Percentiles rank a stretch among this genome's conserved stretches.
phyloP scores from a whole-genome alignment of 2,888 invertebrate genomes.

The Apodemia mormo region DNA sequence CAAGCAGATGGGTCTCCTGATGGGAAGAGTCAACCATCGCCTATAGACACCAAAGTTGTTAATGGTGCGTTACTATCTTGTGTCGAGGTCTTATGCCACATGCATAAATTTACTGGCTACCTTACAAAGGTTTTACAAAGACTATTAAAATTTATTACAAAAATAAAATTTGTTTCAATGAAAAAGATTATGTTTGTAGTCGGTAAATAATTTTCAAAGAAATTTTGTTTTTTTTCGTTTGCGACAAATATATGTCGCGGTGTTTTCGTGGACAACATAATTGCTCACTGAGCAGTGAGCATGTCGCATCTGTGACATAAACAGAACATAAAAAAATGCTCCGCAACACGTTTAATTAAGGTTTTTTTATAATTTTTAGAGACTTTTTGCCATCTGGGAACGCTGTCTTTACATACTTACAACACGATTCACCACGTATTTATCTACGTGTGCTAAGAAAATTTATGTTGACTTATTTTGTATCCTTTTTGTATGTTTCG shows the following conservation, averaged over 20 bases:
- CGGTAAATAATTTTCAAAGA: constrained; percentile 1
- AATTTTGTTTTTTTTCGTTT: not conserved
- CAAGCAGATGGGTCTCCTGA: too few relatives aligned
- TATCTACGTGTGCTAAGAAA: not conserved
- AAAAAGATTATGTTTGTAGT: not conserved
- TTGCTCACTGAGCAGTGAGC: not conserved
- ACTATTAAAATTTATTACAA: not conserved
- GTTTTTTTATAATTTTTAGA: too few relatives aligned
- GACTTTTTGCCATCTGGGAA: too few relatives aligned
- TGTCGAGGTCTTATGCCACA: too few relatives aligned
- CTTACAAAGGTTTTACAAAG: not conserved
- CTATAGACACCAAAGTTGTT: too few relatives aligned
- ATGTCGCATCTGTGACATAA: constrained; percentile 3
- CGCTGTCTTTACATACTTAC: not conserved
- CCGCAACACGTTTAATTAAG: constrained; percentile 33
- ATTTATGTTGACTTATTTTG: not conserved
- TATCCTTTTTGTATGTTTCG: too few relatives aligned
- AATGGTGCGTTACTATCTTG: too few relatives aligned
- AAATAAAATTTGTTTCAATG: not conserved
- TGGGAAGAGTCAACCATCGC: too few relatives aligned
- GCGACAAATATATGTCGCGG: not conserved
- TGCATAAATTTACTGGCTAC: too few relatives aligned
- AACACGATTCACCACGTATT: constrained; percentile 1
- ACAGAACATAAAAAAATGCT: constrained; percentile 12
- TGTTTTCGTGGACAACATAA: constrained; percentile 5